Base-by-base conservation (phyloP, 2,797 vertebrate species). In the Catharus ustulatus region DNA sequence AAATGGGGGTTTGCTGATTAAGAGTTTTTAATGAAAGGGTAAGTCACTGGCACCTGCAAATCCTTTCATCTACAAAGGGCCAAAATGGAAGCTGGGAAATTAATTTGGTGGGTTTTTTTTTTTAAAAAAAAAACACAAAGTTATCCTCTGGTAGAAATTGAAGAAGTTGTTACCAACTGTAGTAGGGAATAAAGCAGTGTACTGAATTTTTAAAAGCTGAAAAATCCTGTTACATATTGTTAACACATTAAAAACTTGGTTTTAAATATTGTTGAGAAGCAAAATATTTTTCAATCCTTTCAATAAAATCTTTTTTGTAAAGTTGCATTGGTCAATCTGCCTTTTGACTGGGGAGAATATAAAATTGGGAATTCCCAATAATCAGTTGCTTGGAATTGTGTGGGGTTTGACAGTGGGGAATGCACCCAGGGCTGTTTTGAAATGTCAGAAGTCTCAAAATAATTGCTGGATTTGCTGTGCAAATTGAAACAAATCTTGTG, bases 271-370 rank as follows among this genome's bases (percentile, higher is more conserved):
- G 95, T 97, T 95, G 94, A 98, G 55, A 97, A 96, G 97, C 97
- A 73, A 97, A 85, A 62, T 94, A 95, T 97, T 98, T 98, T 98
- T 97, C 97, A 97, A 98, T 97, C 87, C 98, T 98, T 98, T 98
- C 98, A 98, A 98, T 99, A 99, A 99, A 99, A 83, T 58, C 73
- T 97, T 98, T 38, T 98, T 95, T 96, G 88, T 95, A 95, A 96
- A 83, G 73, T 54, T 90, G 90, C 49, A 75, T 84, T 93, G 58
- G 26, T 78, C 5, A 6, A 29, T 38, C 34, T 46, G 48, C 59
- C 38, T 86, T 96, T 71, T 67, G 94, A 76, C 10, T 68, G 58
- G 59, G 13, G 34, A 43, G 76, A 34, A 21, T 3, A 19, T 49
- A 15, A 69, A 71, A 16, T 7, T 0, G 8, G 6, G 43, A 51